Evolutionary conservation across 2,113 vertebrate species (phyloP).

Genomic region (Alethe castanea): DNA sequence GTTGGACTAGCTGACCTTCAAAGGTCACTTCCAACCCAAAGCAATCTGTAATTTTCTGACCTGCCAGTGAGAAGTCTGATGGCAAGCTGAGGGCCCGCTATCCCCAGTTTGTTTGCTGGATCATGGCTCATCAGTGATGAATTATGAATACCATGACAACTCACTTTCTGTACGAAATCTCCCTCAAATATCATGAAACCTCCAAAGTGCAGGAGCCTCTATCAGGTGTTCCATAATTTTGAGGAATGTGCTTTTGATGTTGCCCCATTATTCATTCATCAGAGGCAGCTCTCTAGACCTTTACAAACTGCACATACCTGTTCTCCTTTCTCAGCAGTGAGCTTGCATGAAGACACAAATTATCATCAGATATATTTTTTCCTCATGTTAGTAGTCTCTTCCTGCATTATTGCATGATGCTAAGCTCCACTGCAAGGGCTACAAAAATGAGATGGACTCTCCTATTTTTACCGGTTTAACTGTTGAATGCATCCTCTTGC

Average conservation of each 20-base stretch:
- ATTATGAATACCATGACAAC: neutral
- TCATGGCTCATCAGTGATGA: neutral
- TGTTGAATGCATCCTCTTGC: neutral
- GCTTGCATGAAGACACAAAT: neutral
- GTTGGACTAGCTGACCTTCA: neutral
- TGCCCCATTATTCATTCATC: neutral
- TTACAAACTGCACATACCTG: neutral
- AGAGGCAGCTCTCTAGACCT: neutral
- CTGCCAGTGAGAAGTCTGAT: neutral
- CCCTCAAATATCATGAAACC: neutral
- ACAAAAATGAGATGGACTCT: neutral
- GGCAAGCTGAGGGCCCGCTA: accelerated
- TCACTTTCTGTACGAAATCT: neutral
- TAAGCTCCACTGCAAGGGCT: neutral
- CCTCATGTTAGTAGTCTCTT: neutral
- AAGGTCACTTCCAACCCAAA: neutral
- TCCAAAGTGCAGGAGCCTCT: neutral
- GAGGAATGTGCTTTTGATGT: neutral
- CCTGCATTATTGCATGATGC: neutral
- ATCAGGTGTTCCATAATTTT: neutral
- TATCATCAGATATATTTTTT: neutral
- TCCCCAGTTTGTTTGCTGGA: neutral
- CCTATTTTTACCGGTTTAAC: neutral
- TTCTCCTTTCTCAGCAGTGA: neutral
- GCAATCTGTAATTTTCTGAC: neutral